Evolutionary conservation across 2,888 invertebrate genomes (phyloP).

Genomic region (Drosophila birchii): DNA sequence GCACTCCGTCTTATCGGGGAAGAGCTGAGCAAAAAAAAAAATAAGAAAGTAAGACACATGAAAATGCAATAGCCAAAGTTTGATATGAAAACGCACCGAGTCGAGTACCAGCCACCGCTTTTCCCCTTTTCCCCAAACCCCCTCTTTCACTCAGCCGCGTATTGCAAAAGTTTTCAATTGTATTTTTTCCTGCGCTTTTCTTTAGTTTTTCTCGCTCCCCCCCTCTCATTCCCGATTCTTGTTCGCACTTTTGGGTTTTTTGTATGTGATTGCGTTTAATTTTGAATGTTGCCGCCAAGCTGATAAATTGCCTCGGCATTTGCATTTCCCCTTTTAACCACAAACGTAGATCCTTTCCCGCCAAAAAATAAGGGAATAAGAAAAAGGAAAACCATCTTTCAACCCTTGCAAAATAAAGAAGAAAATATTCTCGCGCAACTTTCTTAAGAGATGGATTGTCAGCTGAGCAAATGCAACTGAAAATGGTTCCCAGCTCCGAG

Average conservation of each 20-base stretch:
- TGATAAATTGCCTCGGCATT: constrained; percentile 69
- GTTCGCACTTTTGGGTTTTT: constrained; percentile 53
- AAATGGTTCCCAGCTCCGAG: constrained; percentile 13
- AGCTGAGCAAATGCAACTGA: constrained; percentile 41
- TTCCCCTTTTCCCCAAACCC: neutral
- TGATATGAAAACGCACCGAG: constrained; percentile 78
- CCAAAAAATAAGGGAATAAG: neutral
- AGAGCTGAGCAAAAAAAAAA: neutral
- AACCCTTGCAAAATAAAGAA: constrained; percentile 4
- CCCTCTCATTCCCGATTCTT: constrained; percentile 36
- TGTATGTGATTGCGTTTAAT: constrained; percentile 72
- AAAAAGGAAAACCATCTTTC: constrained; percentile 9
- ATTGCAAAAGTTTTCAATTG: constrained; percentile 80
- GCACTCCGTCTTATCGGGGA: constrained; percentile 57
- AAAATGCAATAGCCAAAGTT: constrained; percentile 79
- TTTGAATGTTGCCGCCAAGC: constrained; percentile 63
- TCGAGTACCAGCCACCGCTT: constrained; percentile 17
- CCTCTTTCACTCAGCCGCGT: constrained; percentile 56
- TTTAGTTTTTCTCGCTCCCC: constrained; percentile 13
- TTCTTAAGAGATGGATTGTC: constrained; percentile 45
- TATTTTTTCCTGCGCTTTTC: constrained; percentile 46
- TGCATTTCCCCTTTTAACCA: constrained; percentile 54
- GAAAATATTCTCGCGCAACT: constrained; percentile 28
- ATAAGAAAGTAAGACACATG: constrained; percentile 74
- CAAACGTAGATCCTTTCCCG: constrained; percentile 6